Evolutionary conservation across 2,113 vertebrate genomes (phyloP).

Genomic region (Elephantulus edwardii): DNA sequence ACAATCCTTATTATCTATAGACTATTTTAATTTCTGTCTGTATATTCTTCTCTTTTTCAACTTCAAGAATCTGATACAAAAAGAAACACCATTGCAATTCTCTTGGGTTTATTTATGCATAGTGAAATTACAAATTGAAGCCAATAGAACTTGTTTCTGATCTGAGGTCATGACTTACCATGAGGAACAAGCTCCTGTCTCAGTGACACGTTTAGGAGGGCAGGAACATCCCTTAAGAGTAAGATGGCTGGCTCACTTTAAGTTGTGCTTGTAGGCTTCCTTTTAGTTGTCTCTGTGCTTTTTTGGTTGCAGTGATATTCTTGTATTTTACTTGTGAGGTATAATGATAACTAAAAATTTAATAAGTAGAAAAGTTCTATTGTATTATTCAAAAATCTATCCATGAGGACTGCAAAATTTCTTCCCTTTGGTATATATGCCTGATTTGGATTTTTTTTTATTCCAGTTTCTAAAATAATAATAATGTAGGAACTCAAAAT

Average conservation of each 20-base stretch:
- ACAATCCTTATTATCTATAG: background rate
- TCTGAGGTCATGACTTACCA: background rate
- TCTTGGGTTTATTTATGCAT: conserved; percentile 1
- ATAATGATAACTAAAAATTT: background rate
- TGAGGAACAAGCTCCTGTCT: background rate
- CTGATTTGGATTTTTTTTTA: background rate
- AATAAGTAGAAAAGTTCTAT: background rate
- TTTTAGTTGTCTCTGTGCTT: background rate
- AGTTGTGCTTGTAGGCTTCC: background rate
- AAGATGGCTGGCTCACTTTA: too few relatives aligned
- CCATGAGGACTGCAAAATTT: background rate
- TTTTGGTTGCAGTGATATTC: background rate
- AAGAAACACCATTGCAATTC: background rate
- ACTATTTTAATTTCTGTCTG: background rate
- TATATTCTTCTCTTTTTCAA: background rate
- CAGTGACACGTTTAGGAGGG: too few relatives aligned
- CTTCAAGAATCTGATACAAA: background rate
- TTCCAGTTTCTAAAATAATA: background rate
- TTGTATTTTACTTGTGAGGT: background rate
- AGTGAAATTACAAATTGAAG: background rate
- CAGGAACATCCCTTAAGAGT: too few relatives aligned
- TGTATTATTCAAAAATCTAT: background rate
- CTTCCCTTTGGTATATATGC: background rate
- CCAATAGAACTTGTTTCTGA: background rate
- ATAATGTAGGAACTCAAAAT: too few relatives aligned